A percentile compares a stretch with the other conserved stretches of the same genome.
phyloP scores from a whole-genome alignment of 2,113 vertebrate genomes.

The Toxotes jaculatrix region DNA sequence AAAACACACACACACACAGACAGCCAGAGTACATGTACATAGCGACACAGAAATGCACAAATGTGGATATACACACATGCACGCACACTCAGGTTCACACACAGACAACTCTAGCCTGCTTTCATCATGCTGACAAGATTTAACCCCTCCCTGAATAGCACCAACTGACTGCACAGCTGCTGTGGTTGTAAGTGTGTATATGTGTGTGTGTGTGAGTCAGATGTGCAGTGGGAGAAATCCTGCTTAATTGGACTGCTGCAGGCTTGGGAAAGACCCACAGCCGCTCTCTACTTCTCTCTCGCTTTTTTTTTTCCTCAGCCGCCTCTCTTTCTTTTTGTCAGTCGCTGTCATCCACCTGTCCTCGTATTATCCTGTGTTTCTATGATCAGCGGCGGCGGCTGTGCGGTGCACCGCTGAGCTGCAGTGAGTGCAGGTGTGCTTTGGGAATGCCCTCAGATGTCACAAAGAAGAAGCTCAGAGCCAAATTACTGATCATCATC shows the following conservation, averaged over 20 bases:
- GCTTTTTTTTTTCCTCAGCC: constrained; percentile 4
- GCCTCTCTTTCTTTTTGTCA: constrained; percentile 22
- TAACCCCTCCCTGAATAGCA: constrained; percentile 51
- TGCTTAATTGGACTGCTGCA: constrained; percentile 81
- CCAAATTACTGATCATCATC: background rate
- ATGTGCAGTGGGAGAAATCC: constrained; percentile 70
- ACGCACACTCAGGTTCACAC: constrained; percentile 21
- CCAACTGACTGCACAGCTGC: constrained; percentile 73
- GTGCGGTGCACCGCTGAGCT: background rate
- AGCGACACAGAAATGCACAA: constrained; percentile 23
- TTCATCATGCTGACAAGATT: constrained; percentile 68
- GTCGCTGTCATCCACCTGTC: constrained; percentile 27
- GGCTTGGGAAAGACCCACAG: constrained; percentile 74
- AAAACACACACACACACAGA: constrained; percentile 22
- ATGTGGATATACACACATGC: constrained; percentile 14
- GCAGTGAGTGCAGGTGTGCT: constrained; percentile 7
- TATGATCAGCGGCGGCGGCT: background rate
- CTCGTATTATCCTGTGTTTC: constrained; percentile 13
- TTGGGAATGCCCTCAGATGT: background rate
- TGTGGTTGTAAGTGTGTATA: constrained; percentile 46
- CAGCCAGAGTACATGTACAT: constrained; percentile 19
- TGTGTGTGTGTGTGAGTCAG: constrained; percentile 55
- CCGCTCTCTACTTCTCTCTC: constrained; percentile 20
- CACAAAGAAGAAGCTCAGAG: background rate
- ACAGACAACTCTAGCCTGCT: constrained; percentile 46